These are phyloP conservation scores for Gnatocerus cornutus DNA, from an alignment of 2,888 invertebrate species.

Conservation along the genomic window DNA sequence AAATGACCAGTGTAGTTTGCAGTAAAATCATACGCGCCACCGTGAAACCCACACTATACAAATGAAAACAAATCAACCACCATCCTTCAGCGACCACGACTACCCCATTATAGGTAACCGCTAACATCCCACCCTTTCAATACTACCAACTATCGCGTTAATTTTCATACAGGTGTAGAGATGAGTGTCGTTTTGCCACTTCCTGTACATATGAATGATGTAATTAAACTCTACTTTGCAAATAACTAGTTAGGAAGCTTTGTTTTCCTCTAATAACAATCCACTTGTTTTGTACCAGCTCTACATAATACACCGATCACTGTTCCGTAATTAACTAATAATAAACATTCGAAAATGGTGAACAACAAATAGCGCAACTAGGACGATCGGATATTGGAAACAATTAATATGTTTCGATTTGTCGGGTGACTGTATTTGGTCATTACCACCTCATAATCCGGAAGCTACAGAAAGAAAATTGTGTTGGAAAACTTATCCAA, in stretches of 20 bases:
- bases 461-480: not conserved
- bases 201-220: not conserved
- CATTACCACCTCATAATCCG: constrained; percentile 11
- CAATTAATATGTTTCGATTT: constrained; percentile 32
- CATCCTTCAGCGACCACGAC: not conserved
- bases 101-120: constrained; percentile 5
- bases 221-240: not conserved
- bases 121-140: constrained; percentile 15
- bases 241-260: constrained; percentile 1
- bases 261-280: constrained; percentile 21
- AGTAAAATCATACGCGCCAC: too few relatives aligned
- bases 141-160: constrained; percentile 5
- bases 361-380: constrained; percentile 34
- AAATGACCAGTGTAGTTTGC: too few relatives aligned
- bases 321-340: constrained; percentile 36
- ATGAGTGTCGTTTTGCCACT: not conserved
- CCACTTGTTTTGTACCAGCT: not conserved
- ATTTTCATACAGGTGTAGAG: constrained; percentile 4
- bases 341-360: constrained; percentile 41
- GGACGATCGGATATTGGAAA: constrained; percentile 33
- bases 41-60: not conserved
- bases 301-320: constrained; percentile 17
- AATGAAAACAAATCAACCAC: constrained; percentile 21
- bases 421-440: constrained; percentile 12
- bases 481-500: constrained; percentile 12